Conservation (phyloP, 1,140 invertebrate genomes). For the Hyposmocoma kahamanoa region DNA sequence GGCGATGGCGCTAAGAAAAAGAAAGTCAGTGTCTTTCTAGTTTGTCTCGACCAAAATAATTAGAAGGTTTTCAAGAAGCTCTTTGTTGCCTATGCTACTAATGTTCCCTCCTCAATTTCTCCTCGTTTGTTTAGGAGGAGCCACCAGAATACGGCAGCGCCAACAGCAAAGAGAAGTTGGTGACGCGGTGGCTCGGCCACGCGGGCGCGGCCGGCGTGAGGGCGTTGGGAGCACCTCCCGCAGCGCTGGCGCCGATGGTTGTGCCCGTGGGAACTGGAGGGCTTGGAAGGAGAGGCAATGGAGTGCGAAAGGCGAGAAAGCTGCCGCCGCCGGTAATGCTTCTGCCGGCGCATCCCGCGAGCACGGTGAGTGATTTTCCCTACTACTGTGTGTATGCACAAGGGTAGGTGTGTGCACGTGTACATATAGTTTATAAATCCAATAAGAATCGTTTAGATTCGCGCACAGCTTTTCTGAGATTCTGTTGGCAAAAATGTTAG, state of each 20-base stretch:
- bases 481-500: no score
- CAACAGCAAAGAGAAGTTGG: slow-evolving; percentile 72
- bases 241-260: slow-evolving; percentile 16
- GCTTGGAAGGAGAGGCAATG: slow-evolving; percentile 49
- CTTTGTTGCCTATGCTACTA: background rate
- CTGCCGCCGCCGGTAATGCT: slow-evolving; percentile 44
- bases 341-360: slow-evolving; percentile 55
- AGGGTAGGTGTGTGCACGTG: no score
- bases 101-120: no score
- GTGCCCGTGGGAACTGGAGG: slow-evolving; percentile 13
- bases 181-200: slow-evolving; percentile 72
- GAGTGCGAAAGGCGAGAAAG: slow-evolving; percentile 47
- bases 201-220: background rate
- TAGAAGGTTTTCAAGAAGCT: background rate
- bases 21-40: slow-evolving; percentile 32
- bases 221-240: background rate
- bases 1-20: slow-evolving; percentile 49
- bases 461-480: no score
- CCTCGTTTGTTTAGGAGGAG: slow-evolving; percentile 27
- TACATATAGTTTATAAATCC: no score
- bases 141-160: slow-evolving; percentile 55
- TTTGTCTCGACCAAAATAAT: background rate
- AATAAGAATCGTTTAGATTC: no score
- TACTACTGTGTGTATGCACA: no score
- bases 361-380: slow-evolving; percentile 53